Evolutionary conservation across 2,797 vertebrate species (phyloP), one percentile per base, ranked within the genome.

Genomic region (Typhlichthys eigenmanni): DNA sequence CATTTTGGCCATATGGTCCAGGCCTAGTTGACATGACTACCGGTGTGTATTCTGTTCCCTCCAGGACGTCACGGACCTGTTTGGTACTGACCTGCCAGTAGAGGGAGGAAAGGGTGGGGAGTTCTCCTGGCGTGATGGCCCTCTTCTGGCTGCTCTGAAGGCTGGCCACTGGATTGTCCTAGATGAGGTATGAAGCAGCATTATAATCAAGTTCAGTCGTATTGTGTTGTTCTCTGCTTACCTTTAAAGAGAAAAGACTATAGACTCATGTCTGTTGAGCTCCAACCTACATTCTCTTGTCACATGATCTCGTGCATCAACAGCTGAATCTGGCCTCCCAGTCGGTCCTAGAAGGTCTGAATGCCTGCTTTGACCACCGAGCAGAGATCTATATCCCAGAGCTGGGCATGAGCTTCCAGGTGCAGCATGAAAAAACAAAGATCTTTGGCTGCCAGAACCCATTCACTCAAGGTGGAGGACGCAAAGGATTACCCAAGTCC

Each of bases 391-490:
- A 93, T 66, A 90, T 98, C 64, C 96, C 97, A 47, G 98, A 99
- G 68, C 71, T 99, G 74, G 95, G 95, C 68, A 93, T 97, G 93
- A 95, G 81, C 75, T 99, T 99, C 86, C 93, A 93, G 2, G 95
- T 99, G n/a, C 95, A 96, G 60, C 96, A 97, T 2, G 88, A 95
- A 71, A 96, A 85, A 53, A 98, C 96, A 0, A 98, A 96, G 89
- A 97, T 99, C 83, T 98, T 99, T 69, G 96, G 95, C 63, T 99
- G 98, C 78, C 98, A 99, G 69, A 99, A 99, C 88, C 98, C 98
- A 0, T 98, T 97, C 76, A 94, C 92, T 60, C 97, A 99, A 89
- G 98, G 98, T 53, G 98, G 98, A 0, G 98, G 98, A 11, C 94
- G 98, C 47, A 98, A 98, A 69, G 98, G 96, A 14, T 92, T 99